These are phyloP conservation scores for Platygyra sinensis DNA, from an alignment of 64 coral and sea anemone species.

Conservation along the genomic window DNA sequence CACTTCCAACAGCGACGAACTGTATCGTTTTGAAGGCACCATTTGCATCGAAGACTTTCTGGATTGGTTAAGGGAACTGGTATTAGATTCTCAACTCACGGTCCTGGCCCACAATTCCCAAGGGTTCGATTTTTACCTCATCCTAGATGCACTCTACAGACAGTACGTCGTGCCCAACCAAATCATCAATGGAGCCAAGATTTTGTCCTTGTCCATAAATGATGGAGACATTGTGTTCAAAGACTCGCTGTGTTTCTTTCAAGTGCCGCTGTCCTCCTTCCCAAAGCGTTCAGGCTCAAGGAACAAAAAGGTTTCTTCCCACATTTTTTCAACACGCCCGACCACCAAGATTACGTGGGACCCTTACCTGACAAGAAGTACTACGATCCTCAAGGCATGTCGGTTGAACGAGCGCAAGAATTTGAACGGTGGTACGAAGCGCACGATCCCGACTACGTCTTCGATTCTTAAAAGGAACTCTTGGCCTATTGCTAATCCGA, in stretches of 20 bases:
- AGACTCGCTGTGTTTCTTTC: slow-evolving; percentile 42
- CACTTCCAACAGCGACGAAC: background rate
- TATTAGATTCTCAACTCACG: background rate
- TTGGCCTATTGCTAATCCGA: too few species aligned
- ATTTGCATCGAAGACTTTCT: background rate
- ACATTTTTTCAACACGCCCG: background rate
- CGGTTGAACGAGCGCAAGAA: too few species aligned
- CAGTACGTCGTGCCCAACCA: background rate
- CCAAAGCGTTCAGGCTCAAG: background rate
- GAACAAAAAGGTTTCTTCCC: slow-evolving; percentile 50
- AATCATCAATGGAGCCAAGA: slow-evolving; percentile 44
- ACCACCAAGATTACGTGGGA: slow-evolving; percentile 26
- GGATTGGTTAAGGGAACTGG: background rate
- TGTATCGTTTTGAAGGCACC: background rate
- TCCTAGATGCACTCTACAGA: background rate
- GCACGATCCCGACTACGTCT: too few species aligned
- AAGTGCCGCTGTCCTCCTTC: background rate
- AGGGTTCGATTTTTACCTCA: slow-evolving; percentile 7
- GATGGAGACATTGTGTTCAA: slow-evolving; percentile 2
- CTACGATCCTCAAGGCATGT: background rate
- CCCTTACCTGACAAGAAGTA: background rate
- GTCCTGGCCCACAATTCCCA: background rate
- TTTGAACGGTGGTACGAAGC: too few species aligned
- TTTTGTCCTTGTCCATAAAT: background rate
- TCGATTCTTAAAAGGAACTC: too few species aligned